Percentiles rank a stretch among this genome's conserved stretches.
These are phyloP conservation scores for Atrichornis clamosus DNA, from an alignment of 2,113 vertebrate genomes.

Conservation along the genomic window DNA sequence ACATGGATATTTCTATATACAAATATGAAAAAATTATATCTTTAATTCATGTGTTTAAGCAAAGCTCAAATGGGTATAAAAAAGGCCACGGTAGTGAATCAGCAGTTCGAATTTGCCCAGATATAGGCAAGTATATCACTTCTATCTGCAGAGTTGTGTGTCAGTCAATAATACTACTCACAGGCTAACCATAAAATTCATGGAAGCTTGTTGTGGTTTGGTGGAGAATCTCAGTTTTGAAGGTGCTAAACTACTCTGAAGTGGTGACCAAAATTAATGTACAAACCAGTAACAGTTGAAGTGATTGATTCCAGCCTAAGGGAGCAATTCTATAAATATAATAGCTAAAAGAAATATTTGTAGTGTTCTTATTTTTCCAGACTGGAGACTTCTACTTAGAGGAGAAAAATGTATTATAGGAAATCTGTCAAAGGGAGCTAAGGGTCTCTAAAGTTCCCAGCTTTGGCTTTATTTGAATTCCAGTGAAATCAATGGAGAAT, in stretches of 20 bases:
- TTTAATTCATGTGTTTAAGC: background rate
- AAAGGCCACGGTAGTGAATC: accelerated
- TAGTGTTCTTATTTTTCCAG: background rate
- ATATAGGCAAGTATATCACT: background rate
- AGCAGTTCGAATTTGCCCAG: background rate
- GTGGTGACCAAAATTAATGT: background rate
- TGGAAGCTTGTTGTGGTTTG: background rate
- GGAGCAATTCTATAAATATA: background rate
- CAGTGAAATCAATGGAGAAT: background rate
- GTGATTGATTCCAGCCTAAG: background rate
- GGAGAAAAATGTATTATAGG: background rate
- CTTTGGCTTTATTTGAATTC: background rate
- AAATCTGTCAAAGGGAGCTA: background rate
- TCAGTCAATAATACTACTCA: background rate
- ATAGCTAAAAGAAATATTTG: background rate
- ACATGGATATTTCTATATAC: background rate
- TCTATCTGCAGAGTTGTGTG: background rate
- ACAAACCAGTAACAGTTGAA: background rate
- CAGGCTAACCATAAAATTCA: background rate
- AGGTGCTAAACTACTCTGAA: background rate
- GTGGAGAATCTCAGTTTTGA: background rate
- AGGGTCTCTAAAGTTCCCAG: background rate
- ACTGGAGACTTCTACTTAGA: background rate
- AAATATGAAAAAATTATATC: background rate
- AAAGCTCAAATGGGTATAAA: background rate